Conservation (phyloP, 1,140 invertebrate genomes). For the Mylabris phalerata region DNA sequence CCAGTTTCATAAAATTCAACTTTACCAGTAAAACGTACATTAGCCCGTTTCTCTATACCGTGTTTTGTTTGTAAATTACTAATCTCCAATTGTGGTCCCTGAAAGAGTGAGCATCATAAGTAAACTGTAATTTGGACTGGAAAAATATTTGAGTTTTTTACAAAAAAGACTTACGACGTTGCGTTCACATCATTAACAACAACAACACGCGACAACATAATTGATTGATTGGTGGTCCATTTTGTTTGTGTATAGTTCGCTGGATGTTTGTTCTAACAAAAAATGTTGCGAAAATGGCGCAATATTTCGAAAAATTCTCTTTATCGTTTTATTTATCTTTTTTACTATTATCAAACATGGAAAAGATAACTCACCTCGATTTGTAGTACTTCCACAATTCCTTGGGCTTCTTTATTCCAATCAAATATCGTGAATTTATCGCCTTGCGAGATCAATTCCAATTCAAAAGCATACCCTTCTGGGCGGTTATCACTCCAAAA, state of each 20-base stretch:
- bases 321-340: too few relatives aligned
- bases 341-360: neutral
- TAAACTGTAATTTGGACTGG: constrained; percentile 14
- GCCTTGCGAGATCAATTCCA: constrained; percentile 59
- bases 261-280: constrained; percentile 13
- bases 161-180: constrained; percentile 30
- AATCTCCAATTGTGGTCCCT: constrained; percentile 48
- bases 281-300: constrained; percentile 7
- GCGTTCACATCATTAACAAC: neutral
- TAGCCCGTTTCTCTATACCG: constrained; percentile 55
- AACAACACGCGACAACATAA: neutral
- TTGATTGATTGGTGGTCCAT: neutral
- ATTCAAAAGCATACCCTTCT: constrained; percentile 65
- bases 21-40: constrained; percentile 55
- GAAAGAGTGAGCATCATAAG: constrained; percentile 42
- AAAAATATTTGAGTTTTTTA: constrained; percentile 19
- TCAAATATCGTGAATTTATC: constrained; percentile 66
- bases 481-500: constrained; percentile 72
- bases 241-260: neutral
- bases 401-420: constrained; percentile 54
- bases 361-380: constrained; percentile 47
- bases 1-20: constrained; percentile 60
- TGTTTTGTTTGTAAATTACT: constrained; percentile 39
- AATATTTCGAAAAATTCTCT: neutral
- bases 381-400: constrained; percentile 54